Conservation (phyloP, 2,888 invertebrate genomes). For the Nomada ruficornis region DNA sequence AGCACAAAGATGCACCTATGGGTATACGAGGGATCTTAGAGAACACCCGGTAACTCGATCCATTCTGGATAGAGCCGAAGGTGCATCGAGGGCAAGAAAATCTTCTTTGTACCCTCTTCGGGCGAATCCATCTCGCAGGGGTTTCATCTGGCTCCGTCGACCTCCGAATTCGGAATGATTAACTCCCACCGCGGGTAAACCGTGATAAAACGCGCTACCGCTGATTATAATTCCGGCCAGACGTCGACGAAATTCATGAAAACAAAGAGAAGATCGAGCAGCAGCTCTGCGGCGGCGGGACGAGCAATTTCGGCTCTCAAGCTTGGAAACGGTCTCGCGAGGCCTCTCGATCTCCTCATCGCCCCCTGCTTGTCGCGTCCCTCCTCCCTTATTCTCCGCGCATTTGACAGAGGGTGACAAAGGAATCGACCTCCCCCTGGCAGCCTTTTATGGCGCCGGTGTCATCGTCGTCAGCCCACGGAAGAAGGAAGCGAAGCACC, state of each 20-base stretch:
- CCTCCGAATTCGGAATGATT: constrained; percentile 56
- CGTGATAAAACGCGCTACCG: constrained; percentile 63
- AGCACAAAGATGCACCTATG: constrained; percentile 1
- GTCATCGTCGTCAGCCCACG: constrained; percentile 49
- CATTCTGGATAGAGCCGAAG: constrained; percentile 2
- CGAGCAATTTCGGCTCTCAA: constrained; percentile 68
- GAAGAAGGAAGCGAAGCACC: constrained; percentile 43
- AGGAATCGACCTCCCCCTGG: constrained; percentile 55
- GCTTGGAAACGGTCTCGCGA: constrained; percentile 71
- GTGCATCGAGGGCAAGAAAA: constrained; percentile 14
- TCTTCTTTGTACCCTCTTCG: constrained; percentile 23
- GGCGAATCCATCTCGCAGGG: constrained; percentile 38
- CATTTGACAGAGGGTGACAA: constrained; percentile 68
- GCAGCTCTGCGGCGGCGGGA: constrained; percentile 24
- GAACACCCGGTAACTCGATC: constrained; percentile 21
- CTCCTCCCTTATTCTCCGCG: constrained; percentile 59
- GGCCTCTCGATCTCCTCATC: constrained; percentile 61
- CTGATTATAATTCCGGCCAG: constrained; percentile 72
- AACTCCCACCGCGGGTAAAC: constrained; percentile 63
- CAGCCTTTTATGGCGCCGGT: constrained; percentile 52
- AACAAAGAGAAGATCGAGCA: constrained; percentile 56
- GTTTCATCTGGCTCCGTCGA: constrained; percentile 59
- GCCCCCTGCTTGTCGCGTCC: constrained; percentile 30
- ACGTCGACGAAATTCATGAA: constrained; percentile 70
- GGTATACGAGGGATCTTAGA: not conserved